Base-by-base conservation (phyloP, 1,140 invertebrate species). In the Papilio polytes region DNA sequence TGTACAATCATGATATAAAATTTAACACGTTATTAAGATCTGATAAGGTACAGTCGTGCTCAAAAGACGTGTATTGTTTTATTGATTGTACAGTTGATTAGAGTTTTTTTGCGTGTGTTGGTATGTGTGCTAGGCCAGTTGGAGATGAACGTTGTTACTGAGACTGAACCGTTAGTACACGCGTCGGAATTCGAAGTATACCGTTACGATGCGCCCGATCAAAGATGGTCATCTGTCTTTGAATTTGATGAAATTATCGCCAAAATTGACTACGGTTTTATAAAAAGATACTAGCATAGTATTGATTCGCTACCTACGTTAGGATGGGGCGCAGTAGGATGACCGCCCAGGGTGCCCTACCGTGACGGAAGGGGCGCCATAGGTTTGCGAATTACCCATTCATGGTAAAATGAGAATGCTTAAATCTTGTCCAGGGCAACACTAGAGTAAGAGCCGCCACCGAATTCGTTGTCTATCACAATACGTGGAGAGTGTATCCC, bases 81-180 rank as follows among this genome's bases (percentile, higher is more conserved):
- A 18, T 80, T 73, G 79, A 78, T 80, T 82, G 22, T 76, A 76
- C 20, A 15, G n/a, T 51, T 76, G 74, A 51, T 76, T 48, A 76
- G 20, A 53, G n/a, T n/a, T 76, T 76, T 76, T 76, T 70, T 13
- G 46, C 46, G 41, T 53, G 44, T 76, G 36, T 41, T 41, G 44
- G 74, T 73, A 51, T 76, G 74, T 51, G 84, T 83, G 73, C 81
- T 81, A 78, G 78, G 79, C 81, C 77, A 66, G 72, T 85, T 82
- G 46, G 84, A 86, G 84, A 78, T 86, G 86, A 84, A 82, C 85
- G 84, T 88, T 83, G 78, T 26, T 85, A 82, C 73, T 81, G 81
- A 86, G 85, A 83, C 85, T 22, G 82, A 84, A 89, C 91, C 91
- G 91, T 92, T 93, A 93, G 73, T 81, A 85, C 82, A 87, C 89